Percentiles rank a stretch among this genome's conserved stretches.
Evolutionary conservation across 1,140 invertebrate genomes (phyloP).

Genomic region (Aphis craccivora): DNA sequence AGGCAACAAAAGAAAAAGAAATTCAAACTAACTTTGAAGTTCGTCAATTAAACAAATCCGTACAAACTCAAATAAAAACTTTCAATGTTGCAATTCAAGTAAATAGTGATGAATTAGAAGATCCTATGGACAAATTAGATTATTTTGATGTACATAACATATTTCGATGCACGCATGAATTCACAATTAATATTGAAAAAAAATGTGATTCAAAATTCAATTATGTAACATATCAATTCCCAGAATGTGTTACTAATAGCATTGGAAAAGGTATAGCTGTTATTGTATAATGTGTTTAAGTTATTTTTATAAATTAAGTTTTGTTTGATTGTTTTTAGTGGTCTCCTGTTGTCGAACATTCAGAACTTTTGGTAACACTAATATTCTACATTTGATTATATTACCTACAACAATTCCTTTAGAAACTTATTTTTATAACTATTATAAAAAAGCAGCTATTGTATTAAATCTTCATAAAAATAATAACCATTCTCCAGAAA

Average conservation of each 20-base stretch:
- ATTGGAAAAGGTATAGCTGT: constrained; percentile 17
- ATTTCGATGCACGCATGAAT: constrained; percentile 48
- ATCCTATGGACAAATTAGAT: not conserved
- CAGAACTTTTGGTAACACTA: constrained; percentile 50
- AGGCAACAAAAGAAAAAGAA: constrained; percentile 22
- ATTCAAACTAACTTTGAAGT: constrained; percentile 21
- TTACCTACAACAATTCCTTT: constrained; percentile 45
- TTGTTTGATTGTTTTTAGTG: constrained; percentile 22
- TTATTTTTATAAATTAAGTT: not conserved
- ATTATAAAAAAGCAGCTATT: constrained; percentile 45
- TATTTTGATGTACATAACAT: constrained; percentile 46
- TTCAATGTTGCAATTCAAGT: constrained; percentile 29
- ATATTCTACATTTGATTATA: constrained; percentile 47
- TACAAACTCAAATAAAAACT: constrained; percentile 22
- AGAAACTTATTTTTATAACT: constrained; percentile 40
- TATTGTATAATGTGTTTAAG: not conserved
- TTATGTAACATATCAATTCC: constrained; percentile 52
- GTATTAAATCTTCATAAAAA: constrained; percentile 31
- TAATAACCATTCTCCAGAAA: not conserved
- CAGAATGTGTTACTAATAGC: constrained; percentile 39
- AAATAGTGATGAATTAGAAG: constrained; percentile 27
- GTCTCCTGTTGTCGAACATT: constrained; percentile 6
- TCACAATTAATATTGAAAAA: constrained; percentile 52
- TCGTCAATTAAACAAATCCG: constrained; percentile 30
- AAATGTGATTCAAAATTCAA: constrained; percentile 42